Base-by-base conservation (phyloP, 2,888 invertebrate species). In the Tenthredo notha region DNA sequence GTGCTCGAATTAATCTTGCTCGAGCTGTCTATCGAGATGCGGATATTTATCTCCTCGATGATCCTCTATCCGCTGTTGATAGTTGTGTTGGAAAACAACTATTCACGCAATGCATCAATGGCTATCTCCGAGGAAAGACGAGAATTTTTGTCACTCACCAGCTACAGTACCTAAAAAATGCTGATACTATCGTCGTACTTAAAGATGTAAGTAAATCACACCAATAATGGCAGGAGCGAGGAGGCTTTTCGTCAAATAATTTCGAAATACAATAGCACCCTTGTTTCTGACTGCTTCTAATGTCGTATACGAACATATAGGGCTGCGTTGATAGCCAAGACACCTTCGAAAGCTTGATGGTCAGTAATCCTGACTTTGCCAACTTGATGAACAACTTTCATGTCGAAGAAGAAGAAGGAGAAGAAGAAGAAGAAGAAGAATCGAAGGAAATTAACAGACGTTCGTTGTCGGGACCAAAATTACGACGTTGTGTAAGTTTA, bases 91-190 rank as follows among this genome's bases (percentile, higher is more conserved):
- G 95, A 0, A 94, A 95, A 85, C 95, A 95, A 72, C 94, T 96
- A 4, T 96, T 95, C 92, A 95, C 95, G 67, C 94, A 95, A 90
- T 96, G 96, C 86, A 94, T 96, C 47, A 93, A 94, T 0, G 94
- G 94, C 0, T 94, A 94, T 88, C 93, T 96, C 0, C 93, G 94
- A 5, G 94, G 94, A 85, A 94, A 94, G 85, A 94, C 95, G 0
- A 93, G 94, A 0, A 94, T 96, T 15, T 91, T 96, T 37, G 95
- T 96, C 70, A 96, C 96, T 0, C 96, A 96, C 88, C 96, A 96
- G 89, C 94, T 96, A 40, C 96, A 96, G 88, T 96, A 95, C 91
- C 94, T 95, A 0, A 88, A 92, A 0, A 92, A 94, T 50, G 95
- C 94, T 0, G 95, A 95, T 86, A 91, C 93, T 85, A 91, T 95